Evolutionary conservation across 2,113 vertebrate genomes (phyloP), one percentile per base, ranked within the genome.

Genomic region (Kryptolebias marmoratus): DNA sequence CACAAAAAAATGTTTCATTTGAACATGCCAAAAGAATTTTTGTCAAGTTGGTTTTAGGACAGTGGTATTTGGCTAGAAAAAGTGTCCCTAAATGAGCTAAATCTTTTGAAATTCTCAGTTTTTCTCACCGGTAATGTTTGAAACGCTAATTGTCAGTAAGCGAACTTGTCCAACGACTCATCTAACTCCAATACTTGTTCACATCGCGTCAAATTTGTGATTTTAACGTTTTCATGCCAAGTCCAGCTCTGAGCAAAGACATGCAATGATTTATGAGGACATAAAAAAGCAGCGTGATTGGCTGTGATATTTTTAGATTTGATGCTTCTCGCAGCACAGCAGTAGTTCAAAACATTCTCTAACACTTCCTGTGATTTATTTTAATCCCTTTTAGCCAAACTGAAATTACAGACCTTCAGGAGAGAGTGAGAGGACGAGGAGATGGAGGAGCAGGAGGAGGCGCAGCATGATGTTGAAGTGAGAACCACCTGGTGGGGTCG

Each of bases 401-500:
- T 64, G 42, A 52, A 47, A 30, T 55, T 27, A 84, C 93, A 90
- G 79, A 94, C 94, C 85, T 55, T 75, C 68, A 58, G 58, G 59
- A 54, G 71, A 62, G 75, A 87, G 68, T 1, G 79, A 77, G 64
- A 93, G 78, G 66, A 81, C 64, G 77, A 91, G 86, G 65, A 93
- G 73, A 48, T 70, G 80, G 32, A 93, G 82, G 82, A 92, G 90
- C 75, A 92, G 72, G 63, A 66, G 39, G 75, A 90, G 80, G 83
- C 64, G 79, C 71, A 82, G 84, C 94, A 95, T 95, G 89, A 79
- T 92, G 91, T 74, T 86, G 75, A 65, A 63, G 76, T 64, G 73
- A 84, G 74, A 82, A 83, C 81, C 88, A 84, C 91, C 88, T 79
- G 79, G 62, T 73, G 89, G 77, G 85, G 81, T 83, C 83, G 79